phyloP scores from a whole-genome alignment of 2,113 vertebrate genomes.

The Thunnus thynnus region DNA sequence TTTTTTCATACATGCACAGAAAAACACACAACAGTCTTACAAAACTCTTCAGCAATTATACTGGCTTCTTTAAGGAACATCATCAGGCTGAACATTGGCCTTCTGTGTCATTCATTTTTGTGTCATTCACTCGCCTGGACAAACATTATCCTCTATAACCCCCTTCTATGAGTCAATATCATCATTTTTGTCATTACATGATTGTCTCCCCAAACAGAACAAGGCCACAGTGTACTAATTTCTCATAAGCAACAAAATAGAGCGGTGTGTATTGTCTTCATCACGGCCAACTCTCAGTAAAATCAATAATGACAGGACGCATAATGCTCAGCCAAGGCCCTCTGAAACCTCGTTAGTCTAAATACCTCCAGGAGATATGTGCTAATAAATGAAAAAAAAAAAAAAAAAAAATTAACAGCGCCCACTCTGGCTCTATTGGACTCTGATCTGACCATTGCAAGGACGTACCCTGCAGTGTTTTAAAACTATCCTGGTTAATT shows the following conservation, averaged over 20 bases:
- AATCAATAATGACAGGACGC: slow-evolving; percentile 83
- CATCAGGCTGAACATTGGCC: not conserved
- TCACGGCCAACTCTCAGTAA: slow-evolving; percentile 67
- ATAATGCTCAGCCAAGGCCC: slow-evolving; percentile 77
- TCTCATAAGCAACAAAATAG: slow-evolving; percentile 69
- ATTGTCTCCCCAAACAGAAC: slow-evolving; percentile 41
- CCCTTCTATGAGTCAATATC: slow-evolving; percentile 36
- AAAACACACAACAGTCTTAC: not conserved
- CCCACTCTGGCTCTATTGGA: slow-evolving; percentile 64
- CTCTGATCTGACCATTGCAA: slow-evolving; percentile 70
- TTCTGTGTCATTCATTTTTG: slow-evolving; percentile 14
- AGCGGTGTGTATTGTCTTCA: slow-evolving; percentile 70
- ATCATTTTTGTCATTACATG: slow-evolving; percentile 45
- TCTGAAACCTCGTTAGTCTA: slow-evolving; percentile 81
- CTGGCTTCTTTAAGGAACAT: not conserved
- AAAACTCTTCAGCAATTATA: not conserved
- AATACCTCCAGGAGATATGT: slow-evolving; percentile 84
- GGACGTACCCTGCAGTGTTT: slow-evolving; percentile 81
- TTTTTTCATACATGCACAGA: not conserved
- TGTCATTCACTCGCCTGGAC: slow-evolving; percentile 25
- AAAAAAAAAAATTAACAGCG: slow-evolving; percentile 82
- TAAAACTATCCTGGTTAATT: slow-evolving; percentile 75
- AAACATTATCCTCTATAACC: slow-evolving; percentile 33
- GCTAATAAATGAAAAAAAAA: slow-evolving; percentile 86
- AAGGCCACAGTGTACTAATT: slow-evolving; percentile 72